Base-by-base conservation (phyloP, 2,888 invertebrate species). In the Neria commutata region DNA sequence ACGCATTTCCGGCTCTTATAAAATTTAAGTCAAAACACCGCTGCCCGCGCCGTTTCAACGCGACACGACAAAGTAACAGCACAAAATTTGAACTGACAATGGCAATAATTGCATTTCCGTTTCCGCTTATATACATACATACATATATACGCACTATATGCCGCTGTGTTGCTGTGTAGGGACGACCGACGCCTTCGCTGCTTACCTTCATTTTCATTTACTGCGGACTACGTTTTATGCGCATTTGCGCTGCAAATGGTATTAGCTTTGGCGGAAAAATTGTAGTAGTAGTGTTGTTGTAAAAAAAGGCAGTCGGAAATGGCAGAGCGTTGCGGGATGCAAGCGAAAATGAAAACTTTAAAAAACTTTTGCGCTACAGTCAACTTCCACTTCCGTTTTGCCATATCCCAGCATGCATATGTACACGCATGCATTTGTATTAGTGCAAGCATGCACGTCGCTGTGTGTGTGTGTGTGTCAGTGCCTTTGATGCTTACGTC, bases 31-130 rank as follows among this genome's bases (percentile, higher is more conserved):
- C n/a, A n/a, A n/a, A n/a, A n/a, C n/a, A n/a, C n/a, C n/a, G n/a
- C n/a, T n/a, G n/a, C n/a, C n/a, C n/a, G n/a, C n/a, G n/a, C n/a
- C n/a, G n/a, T n/a, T n/a, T n/a, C n/a, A n/a, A n/a, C n/a, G n/a
- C n/a, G n/a, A n/a, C n/a, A n/a, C n/a, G n/a, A n/a, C n/a, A n/a
- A n/a, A n/a, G n/a, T n/a, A n/a, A n/a, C n/a, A n/a, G n/a, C n/a
- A n/a, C n/a, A n/a, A n/a, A 37, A 37, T n/a, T 37, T 21, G 19
- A 17, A 19, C 54, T 47, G 48, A 48, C 54, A 54, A 54, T 47
- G 47, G 47, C 54, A 55, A 55, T 55, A 55, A 55, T 55, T 55
- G 48, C 54, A 55, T 55, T 55, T 55, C 54, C 54, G 54, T 47
- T 54, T 54, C 54, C 54, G 54, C 47, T 29, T 33, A 40, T 54